Evolutionary conservation across 2,888 invertebrate genomes (phyloP), one percentile per base, ranked within the genome.

Genomic region (Zygogramma bicolorata): DNA sequence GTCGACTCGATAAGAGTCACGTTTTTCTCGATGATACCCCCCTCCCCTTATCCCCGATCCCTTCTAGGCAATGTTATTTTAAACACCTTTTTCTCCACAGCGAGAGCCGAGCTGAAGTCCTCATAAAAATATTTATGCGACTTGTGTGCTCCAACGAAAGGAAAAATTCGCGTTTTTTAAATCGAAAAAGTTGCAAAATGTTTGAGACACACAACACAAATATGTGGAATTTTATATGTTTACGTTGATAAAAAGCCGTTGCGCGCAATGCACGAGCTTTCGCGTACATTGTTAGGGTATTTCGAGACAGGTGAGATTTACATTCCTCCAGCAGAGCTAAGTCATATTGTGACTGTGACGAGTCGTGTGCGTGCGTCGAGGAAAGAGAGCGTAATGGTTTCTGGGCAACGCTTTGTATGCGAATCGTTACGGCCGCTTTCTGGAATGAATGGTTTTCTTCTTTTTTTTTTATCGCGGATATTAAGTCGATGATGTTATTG

Each of bases 241-340:
- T 59, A 13, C 71, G 66, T 68, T 69, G 77, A 77, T 29, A 82
- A 74, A 84, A 84, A 85, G 86, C 86, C 84, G 81, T n/a, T 87
- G 87, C 87, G 87, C 87, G 87, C 87, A 88, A 87, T 87, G 87
- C 88, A 87, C 81, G 84, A 79, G 85, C 86, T 86, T 84, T 79
- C 87, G 87, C 86, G 87, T 82, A 80, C 82, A 83, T 84, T 82
- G 71, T 84, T 86, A 86, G 85, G 85, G 85, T 85, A 81, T 59
- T 77, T 73, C 80, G 25, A 57, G 79, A 81, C 88, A 88, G 88
- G 88, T 88, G 88, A 88, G 87, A 87, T 84, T 73, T 59, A 65
- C 62, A 71, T 74, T 72, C 57, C 71, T n/a, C n/a, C n/a, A 73
- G 73, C 69, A 68, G 76, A 75, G 61, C 29, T 69, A 72, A 65